phyloP scores from a whole-genome alignment of 2,888 invertebrate species.

The Acanthopleura granulata region DNA sequence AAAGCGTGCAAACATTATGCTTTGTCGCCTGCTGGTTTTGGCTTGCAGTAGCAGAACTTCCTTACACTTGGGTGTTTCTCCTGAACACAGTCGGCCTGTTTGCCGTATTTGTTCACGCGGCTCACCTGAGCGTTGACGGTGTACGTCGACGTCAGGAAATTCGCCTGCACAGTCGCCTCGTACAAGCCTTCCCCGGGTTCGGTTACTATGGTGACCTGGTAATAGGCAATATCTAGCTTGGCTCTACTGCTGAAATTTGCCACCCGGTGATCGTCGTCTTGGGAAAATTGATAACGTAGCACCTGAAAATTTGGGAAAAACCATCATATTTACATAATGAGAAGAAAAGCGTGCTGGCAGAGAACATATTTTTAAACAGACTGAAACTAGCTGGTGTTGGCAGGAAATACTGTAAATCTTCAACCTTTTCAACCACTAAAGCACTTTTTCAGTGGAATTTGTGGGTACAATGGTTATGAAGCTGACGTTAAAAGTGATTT shows the following conservation, averaged over 20 bases:
- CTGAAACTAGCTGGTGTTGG: too few relatives aligned
- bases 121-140: conserved; percentile 43
- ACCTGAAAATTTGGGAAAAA: conserved; percentile 35
- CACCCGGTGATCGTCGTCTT: conserved; percentile 45
- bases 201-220: conserved; percentile 51
- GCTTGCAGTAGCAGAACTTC: conserved; percentile 53
- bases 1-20: too few relatives aligned
- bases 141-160: conserved; percentile 31
- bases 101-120: conserved; percentile 54
- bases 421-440: too few relatives aligned
- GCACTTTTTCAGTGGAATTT: too few relatives aligned
- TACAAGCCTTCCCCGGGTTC: conserved; percentile 50
- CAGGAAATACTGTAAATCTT: too few relatives aligned
- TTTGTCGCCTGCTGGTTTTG: not conserved
- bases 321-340: too few relatives aligned
- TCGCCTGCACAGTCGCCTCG: conserved; percentile 54
- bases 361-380: too few relatives aligned
- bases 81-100: conserved; percentile 53
- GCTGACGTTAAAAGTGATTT: too few relatives aligned
- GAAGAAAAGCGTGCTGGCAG: too few relatives aligned
- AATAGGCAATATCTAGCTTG: conserved; percentile 42
- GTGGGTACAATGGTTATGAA: too few relatives aligned
- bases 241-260: conserved; percentile 47
- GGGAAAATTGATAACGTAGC: conserved; percentile 42
- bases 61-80: conserved; percentile 50